Conservation (phyloP, 2,888 invertebrate genomes). For the Orchesella flavescens region DNA sequence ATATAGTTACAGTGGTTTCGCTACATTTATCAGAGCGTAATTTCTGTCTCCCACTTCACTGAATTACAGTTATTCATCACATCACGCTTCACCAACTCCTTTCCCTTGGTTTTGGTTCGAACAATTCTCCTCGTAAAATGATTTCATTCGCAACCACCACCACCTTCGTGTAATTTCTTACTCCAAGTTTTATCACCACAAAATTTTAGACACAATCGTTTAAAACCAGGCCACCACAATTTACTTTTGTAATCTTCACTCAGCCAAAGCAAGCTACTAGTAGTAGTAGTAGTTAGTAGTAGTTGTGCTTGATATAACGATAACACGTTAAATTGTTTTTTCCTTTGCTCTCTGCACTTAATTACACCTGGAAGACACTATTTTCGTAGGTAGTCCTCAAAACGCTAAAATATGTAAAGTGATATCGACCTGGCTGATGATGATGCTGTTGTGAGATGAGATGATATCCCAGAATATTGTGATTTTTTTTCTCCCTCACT, state of each 20-base stretch:
- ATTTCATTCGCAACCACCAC: background rate
- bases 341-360: background rate
- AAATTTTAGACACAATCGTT: background rate
- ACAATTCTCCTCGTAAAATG: background rate
- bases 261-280: background rate
- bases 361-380: conserved; percentile 7
- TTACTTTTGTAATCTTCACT: background rate
- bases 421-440: background rate
- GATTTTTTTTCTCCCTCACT: background rate
- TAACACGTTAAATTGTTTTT: background rate
- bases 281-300: no score
- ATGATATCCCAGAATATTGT: background rate
- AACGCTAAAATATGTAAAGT: background rate
- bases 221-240: background rate
- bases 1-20: no score
- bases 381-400: no score
- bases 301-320: no score
- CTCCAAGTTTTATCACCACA: background rate
- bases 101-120: background rate
- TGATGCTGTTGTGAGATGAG: background rate
- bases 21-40: no score
- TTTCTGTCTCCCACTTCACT: background rate
- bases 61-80: background rate
- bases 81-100: background rate
- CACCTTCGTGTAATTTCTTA: background rate